Conservation (phyloP, 2,797 vertebrate species). For the Pangasius sanitwongsei region DNA sequence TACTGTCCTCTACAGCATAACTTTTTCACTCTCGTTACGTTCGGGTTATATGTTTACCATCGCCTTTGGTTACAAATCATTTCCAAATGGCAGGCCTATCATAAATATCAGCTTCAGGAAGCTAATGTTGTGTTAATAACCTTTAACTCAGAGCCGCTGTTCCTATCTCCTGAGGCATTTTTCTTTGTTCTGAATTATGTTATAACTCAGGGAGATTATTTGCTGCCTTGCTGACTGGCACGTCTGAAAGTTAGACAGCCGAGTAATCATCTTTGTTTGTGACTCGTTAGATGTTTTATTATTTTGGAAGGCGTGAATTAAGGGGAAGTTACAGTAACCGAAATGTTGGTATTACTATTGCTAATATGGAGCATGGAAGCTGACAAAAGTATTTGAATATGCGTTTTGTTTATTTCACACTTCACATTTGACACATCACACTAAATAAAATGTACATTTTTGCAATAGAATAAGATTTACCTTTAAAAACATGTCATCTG, state of each 20-base stretch:
- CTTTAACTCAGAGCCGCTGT: constrained; percentile 22
- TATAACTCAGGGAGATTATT: constrained; percentile 15
- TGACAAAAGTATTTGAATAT: background rate
- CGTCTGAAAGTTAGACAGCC: constrained; percentile 22
- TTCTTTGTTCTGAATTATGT: constrained; percentile 15
- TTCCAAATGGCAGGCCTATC: constrained; percentile 7
- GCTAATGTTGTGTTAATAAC: constrained; percentile 44
- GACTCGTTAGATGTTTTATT: background rate
- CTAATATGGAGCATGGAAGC: background rate
- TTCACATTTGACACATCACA: too few relatives aligned
- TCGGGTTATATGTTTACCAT: background rate
- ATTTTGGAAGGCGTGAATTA: background rate
- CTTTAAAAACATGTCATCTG: background rate
- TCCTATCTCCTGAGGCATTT: background rate
- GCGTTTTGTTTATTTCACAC: background rate
- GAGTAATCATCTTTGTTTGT: constrained; percentile 23
- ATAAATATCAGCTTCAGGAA: constrained; percentile 41
- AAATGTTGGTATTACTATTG: background rate
- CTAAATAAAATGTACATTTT: background rate
- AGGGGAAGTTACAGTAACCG: background rate
- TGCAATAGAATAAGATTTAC: background rate
- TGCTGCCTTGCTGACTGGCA: constrained; percentile 23
- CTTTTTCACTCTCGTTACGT: background rate
- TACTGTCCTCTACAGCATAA: background rate
- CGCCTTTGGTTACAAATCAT: constrained; percentile 28